These are phyloP conservation scores for Pangasius krempfi DNA, from an alignment of 2,797 vertebrate genomes.

Conservation along the genomic window DNA sequence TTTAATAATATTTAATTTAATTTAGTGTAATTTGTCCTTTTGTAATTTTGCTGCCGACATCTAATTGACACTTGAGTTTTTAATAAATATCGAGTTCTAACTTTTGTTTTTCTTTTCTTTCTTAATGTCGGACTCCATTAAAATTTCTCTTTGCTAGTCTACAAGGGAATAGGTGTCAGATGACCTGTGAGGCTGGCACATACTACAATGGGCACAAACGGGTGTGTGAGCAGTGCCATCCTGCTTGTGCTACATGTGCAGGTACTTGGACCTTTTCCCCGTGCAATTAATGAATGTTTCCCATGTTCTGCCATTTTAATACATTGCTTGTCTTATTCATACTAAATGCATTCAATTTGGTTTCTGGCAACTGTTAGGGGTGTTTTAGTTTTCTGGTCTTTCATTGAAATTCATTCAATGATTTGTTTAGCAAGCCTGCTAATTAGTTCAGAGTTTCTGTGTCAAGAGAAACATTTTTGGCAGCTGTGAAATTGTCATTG, in stretches of 20 bases:
- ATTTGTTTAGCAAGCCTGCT: neutral
- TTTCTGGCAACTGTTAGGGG: neutral
- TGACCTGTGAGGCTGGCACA: constrained; percentile 87
- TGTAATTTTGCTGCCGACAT: neutral
- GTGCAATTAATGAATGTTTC: neutral
- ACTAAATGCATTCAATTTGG: neutral
- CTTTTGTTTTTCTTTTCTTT: neutral
- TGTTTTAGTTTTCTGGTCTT: neutral
- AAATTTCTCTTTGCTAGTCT: constrained; percentile 74
- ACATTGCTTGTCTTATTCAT: neutral
- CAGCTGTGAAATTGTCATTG: neutral
- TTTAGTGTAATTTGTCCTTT: neutral
- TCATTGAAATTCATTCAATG: neutral
- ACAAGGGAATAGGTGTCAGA: constrained; percentile 86
- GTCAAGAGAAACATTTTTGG: neutral
- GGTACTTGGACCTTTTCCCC: constrained; percentile 72
- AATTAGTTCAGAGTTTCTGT: neutral
- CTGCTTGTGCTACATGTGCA: constrained; percentile 90
- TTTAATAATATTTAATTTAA: too few relatives aligned
- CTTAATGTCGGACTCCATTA: neutral
- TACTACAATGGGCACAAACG: constrained; percentile 87
- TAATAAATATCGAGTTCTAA: neutral
- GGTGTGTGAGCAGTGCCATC: constrained; percentile 90
- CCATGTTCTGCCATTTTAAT: constrained; percentile 2
- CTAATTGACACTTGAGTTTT: neutral